Base-by-base conservation (phyloP, 2,113 vertebrate genomes). In the Otis tarda region DNA sequence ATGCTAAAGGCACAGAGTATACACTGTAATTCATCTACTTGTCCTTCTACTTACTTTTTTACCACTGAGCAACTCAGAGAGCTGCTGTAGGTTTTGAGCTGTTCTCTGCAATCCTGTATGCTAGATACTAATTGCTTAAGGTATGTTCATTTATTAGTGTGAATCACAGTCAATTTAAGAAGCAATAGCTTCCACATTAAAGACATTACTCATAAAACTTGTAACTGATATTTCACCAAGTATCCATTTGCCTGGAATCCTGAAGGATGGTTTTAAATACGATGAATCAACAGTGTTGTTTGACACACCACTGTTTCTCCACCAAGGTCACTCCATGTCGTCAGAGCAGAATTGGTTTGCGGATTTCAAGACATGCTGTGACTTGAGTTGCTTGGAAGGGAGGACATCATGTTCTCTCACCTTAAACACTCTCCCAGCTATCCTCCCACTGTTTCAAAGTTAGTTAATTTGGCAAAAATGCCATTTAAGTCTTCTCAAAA, bases 211-310 rank as follows among this genome's bases (percentile, higher is more conserved):
- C 59, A 53, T 53, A 45, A 77, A 83, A 83, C 23, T 13, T 61
- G 12, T 49, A 89, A 74, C 6, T 55, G 70, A 63, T 93, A 69
- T 77, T 85, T 91, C 33, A 64, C 22, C 0, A 3, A 55, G 39
- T 25, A 57, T 59, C 57, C 67, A 68, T 83, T 89, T 94, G 85
- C 70, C 84, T 77, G 91, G 67, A 90, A 91, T 96, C 14, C 39
- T 56, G 52, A 68, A 87, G 52, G 59, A 20, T 89, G 39, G 8
- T 69, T 76, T 85, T 77, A 87, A 94, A 82, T 12, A 23, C 6
- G 45, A 64, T 68, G 70, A 94, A 91, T 79, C 89, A 95, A 94
- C 57, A 79, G 7, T 27, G 84, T 30, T 24, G 79, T 93, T 55
- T 69, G 61, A 92, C 61, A 91, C 82, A 53, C 23, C 20, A 17